phyloP scores from a whole-genome alignment of 1,140 invertebrate genomes.

The Monochamus saltuarius region DNA sequence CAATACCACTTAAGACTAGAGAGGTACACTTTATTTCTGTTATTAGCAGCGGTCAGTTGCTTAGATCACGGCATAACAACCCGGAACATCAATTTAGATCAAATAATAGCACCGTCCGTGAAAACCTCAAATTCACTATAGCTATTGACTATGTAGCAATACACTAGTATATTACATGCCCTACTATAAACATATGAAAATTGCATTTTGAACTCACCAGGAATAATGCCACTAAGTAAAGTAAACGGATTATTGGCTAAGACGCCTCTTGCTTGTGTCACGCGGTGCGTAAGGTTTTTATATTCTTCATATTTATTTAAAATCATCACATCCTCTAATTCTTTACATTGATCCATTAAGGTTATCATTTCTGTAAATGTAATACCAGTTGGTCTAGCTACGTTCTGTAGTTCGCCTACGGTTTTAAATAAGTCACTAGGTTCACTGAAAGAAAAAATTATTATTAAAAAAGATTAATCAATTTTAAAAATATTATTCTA shows the following conservation, averaged over 20 bases:
- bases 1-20: no score
- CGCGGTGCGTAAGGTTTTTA: constrained; percentile 33
- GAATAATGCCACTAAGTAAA: constrained; percentile 72
- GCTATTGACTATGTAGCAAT: no score
- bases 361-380: constrained; percentile 70
- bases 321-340: constrained; percentile 50
- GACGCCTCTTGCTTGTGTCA: constrained; percentile 51
- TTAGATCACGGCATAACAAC: no score
- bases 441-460: constrained; percentile 59
- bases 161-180: no score
- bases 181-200: no score
- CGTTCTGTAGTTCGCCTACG: constrained; percentile 59
- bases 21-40: no score
- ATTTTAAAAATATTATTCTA: no score
- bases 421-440: constrained; percentile 63
- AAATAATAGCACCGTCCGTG: no score
- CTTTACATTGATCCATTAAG: constrained; percentile 74
- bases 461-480: no score
- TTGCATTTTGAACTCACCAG: constrained; percentile 57
- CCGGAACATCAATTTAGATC: no score
- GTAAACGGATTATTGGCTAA: constrained; percentile 64
- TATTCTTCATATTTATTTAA: constrained; percentile 13
- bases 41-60: no score
- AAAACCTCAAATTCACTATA: no score
- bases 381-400: constrained; percentile 62